phyloP scores from a whole-genome alignment of 92 coral and sea anemone species.

The Epizoanthus illoricatus region DNA sequence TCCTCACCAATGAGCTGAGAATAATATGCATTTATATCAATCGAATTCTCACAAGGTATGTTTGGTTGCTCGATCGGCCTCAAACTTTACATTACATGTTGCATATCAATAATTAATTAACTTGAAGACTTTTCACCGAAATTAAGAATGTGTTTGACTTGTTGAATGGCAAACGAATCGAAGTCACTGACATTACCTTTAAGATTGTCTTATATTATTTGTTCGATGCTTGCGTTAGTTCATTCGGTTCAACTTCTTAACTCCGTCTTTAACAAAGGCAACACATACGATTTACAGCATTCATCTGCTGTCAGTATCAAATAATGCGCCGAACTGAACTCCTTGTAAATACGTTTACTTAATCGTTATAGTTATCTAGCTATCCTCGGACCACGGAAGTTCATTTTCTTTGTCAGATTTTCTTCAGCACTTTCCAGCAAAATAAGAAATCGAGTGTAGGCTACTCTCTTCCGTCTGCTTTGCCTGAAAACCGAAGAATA shows the following conservation, averaged over 20 bases:
- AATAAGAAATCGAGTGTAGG: too few relatives aligned
- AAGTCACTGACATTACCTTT: not conserved
- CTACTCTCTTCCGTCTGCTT: too few relatives aligned
- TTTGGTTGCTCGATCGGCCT: not conserved
- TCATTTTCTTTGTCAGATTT: too few relatives aligned
- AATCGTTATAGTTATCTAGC: not conserved
- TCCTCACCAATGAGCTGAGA: not conserved
- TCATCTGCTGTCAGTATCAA: not conserved
- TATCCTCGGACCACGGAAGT: too few relatives aligned
- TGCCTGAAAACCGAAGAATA: too few relatives aligned
- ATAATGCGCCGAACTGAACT: not conserved
- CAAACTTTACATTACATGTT: constrained; percentile 16
- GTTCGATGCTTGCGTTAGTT: not conserved
- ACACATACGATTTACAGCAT: not conserved
- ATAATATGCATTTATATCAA: not conserved
- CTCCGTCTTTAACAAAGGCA: not conserved
- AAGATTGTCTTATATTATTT: not conserved
- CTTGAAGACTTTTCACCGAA: not conserved
- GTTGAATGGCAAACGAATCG: too few relatives aligned
- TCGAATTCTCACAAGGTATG: constrained; percentile 21
- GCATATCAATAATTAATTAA: constrained; percentile 16
- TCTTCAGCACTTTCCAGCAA: too few relatives aligned
- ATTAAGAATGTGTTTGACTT: not conserved
- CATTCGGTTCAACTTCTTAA: not conserved
- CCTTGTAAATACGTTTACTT: not conserved